A percentile compares a stretch with the other conserved stretches of the same genome.
These are phyloP conservation scores for Apodemus speciosus DNA, from an alignment of 2,113 vertebrate species.

Conservation along the genomic window DNA sequence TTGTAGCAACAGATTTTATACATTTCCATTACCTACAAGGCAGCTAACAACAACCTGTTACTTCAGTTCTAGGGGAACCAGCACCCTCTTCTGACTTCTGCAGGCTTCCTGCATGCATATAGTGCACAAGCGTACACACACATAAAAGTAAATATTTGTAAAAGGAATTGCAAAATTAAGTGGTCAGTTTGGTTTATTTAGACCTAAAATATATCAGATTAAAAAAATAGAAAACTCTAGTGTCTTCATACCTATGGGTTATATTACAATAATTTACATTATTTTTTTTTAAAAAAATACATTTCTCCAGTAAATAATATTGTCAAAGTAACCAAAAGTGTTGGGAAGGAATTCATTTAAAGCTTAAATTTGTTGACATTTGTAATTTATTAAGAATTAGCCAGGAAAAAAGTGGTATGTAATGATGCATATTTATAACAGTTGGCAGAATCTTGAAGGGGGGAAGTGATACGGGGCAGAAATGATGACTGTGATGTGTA, in stretches of 20 bases:
- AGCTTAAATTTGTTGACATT: not conserved
- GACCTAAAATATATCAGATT: not conserved
- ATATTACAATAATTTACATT: not conserved
- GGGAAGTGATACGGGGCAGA: not conserved
- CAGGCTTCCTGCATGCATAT: not conserved
- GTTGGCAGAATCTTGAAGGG: constrained; percentile 10
- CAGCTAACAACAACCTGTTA: not conserved
- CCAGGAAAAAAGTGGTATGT: not conserved
- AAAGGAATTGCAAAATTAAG: not conserved
- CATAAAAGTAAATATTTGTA: not conserved
- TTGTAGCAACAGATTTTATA: not conserved
- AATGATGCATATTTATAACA: not conserved
- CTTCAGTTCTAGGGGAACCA: not conserved
- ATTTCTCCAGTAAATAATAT: not conserved
- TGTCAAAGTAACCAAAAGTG: not conserved
- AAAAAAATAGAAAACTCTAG: not conserved
- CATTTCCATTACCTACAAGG: not conserved
- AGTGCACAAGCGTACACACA: not conserved
- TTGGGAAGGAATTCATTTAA: not conserved
- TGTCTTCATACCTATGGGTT: not conserved
- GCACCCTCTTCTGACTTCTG: no score
- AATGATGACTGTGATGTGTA: not conserved
- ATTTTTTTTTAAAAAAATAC: not conserved
- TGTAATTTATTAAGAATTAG: not conserved
- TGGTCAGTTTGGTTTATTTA: not conserved